These are phyloP conservation scores for Scartelaos histophorus DNA, from an alignment of 2,113 vertebrate species.

Conservation along the genomic window DNA sequence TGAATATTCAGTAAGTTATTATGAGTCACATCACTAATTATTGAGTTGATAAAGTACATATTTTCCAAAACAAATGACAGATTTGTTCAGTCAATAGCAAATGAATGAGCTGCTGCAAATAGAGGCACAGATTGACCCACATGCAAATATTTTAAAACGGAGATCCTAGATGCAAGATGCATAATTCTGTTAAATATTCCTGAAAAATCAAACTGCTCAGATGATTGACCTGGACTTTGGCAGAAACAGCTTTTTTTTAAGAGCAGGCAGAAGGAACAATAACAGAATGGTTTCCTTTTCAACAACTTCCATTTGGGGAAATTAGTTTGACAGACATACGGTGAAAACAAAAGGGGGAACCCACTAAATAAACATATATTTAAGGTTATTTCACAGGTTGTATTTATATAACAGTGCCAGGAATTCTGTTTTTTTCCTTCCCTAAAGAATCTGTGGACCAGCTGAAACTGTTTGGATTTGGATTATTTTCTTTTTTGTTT, in stretches of 20 bases:
- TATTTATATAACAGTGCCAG: not conserved
- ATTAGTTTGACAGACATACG: slow-evolving; percentile 6
- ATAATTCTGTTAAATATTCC: not conserved
- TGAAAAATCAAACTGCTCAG: not conserved
- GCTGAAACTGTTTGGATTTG: not conserved
- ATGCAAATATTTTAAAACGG: not conserved
- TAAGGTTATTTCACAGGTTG: not conserved
- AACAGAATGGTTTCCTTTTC: slow-evolving; percentile 18
- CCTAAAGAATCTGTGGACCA: not conserved
- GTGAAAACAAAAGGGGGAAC: not conserved
- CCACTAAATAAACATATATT: not conserved
- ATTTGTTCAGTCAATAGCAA: not conserved
- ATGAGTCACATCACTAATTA: too few relatives aligned
- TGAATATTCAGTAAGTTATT: too few relatives aligned
- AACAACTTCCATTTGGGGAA: slow-evolving; percentile 19
- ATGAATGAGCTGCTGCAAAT: not conserved
- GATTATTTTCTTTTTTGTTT: not conserved
- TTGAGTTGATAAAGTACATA: not conserved
- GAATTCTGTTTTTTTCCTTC: slow-evolving; percentile 1
- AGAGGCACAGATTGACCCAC: not conserved
- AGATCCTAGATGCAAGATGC: not conserved
- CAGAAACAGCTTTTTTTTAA: slow-evolving; percentile 6
- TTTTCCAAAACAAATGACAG: not conserved
- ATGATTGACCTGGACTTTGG: not conserved
- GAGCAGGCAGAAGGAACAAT: slow-evolving; percentile 11